Evolutionary conservation across 1,140 invertebrate genomes (phyloP), one percentile per base, ranked within the genome.

Genomic region (Eurosta solidaginis): DNA sequence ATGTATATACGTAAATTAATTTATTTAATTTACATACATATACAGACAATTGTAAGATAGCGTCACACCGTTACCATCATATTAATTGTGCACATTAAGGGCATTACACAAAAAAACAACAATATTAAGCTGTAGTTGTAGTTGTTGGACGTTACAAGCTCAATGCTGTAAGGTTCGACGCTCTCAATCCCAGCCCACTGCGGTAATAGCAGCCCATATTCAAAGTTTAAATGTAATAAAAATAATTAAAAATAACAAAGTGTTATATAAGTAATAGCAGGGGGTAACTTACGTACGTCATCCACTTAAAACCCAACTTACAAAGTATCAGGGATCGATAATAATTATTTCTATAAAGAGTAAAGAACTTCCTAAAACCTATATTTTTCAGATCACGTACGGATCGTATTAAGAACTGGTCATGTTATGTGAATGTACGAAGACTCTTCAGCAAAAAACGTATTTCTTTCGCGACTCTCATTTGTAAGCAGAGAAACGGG

Each of bases 181-280:
- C 9, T 49, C n/a, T 17, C 45, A 49, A n/a, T 49, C n/a, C 14
- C 9, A 49, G n/a, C 14, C n/a, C 45, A 54, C 22, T 7, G 25
- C 22, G 27, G 29, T 29, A 63, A 63, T 63, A 29, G 36, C 54
- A 63, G 27, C 36, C 54, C 14, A 29, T 29, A 63, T 63, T 63
- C 29, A 63, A 63, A 63, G n/a, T 63, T n/a, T 63, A 63, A 63
- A 63, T 63, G 54, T 63, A 63, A 63, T 63, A 63, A 63, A 63
- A 63, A 63, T 63, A 63, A 63, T 63, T 59, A 59, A 59, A 59
- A 59, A 59, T 59, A 59, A 59, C 52, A 4, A 63, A 63, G 29
- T 29, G 50, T n/a, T n/a, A n/a, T n/a, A n/a, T n/a, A n/a, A n/a
- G n/a, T n/a, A n/a, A n/a, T n/a, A n/a, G n/a, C n/a, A n/a, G n/a